These are phyloP conservation scores for Nymphalis c-album DNA, from an alignment of 2,888 invertebrate genomes.

Conservation along the genomic window DNA sequence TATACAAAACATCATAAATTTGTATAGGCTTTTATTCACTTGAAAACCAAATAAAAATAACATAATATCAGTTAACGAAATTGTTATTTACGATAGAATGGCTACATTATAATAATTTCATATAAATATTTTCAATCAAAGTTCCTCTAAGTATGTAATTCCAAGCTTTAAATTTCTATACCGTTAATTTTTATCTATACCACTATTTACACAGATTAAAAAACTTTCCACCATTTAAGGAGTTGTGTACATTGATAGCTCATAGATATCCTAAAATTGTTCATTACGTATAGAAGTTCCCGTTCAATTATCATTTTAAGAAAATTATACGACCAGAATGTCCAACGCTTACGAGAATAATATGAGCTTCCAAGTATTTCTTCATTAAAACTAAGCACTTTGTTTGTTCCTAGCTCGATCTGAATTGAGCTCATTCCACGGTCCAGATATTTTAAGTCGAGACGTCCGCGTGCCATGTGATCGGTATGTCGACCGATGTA, in stretches of 20 bases:
- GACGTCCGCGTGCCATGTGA: constrained; percentile 30
- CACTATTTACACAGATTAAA: not conserved
- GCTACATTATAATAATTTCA: no score
- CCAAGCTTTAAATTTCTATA: not conserved
- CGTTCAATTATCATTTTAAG: constrained; percentile 9
- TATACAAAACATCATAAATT: no score
- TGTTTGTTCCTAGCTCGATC: constrained; percentile 40
- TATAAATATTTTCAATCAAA: not conserved
- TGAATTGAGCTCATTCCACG: constrained; percentile 40
- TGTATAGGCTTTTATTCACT: not conserved
- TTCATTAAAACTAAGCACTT: constrained; percentile 44
- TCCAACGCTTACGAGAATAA: constrained; percentile 17
- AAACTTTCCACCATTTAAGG: not conserved
- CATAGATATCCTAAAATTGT: not conserved
- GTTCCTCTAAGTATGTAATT: not conserved
- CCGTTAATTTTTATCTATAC: not conserved
- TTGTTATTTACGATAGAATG: no score
- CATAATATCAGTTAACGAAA: not conserved
- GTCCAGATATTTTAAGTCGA: constrained; percentile 38
- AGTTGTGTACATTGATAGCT: not conserved
- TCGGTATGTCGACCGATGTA: constrained; percentile 34
- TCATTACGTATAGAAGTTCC: constrained; percentile 2
- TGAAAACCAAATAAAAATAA: not conserved
- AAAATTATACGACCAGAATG: constrained; percentile 3
- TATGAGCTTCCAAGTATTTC: constrained; percentile 33